A percentile compares a stretch with the other conserved stretches of the same genome.
Conservation (phyloP, 2,888 invertebrate genomes). For the Pasiphila rectangulata region DNA sequence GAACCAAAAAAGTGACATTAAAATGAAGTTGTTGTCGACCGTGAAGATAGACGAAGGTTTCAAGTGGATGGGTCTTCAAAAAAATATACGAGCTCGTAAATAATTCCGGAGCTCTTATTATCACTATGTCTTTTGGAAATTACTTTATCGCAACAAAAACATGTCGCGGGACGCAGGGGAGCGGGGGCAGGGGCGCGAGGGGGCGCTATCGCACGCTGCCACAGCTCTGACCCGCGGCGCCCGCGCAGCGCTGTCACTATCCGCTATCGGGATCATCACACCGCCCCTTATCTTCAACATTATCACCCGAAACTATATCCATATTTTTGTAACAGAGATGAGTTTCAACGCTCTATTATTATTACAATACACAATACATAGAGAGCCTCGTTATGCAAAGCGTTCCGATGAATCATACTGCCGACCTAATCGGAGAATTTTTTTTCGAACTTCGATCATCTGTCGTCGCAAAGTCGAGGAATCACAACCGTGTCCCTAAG, state of each 20-base stretch:
- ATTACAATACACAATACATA: too few species aligned
- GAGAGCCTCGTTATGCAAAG: too few species aligned
- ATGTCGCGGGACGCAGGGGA: too few species aligned
- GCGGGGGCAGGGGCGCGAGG: conserved; percentile 30
- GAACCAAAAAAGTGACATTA: conserved; percentile 48
- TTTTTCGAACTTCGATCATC: too few species aligned
- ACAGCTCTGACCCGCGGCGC: conserved; percentile 33
- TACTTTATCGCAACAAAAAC: conserved; percentile 52
- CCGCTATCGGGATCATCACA: conserved; percentile 39
- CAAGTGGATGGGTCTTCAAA: conserved; percentile 40
- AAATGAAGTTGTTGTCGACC: conserved; percentile 33
- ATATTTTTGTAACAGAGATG: conserved; percentile 18
- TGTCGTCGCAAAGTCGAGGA: too few species aligned
- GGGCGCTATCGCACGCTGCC: background rate
- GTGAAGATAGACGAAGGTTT: conserved; percentile 63
- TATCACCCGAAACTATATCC: conserved; percentile 23
- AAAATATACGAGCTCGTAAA: conserved; percentile 39
- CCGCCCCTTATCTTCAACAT: conserved; percentile 20
- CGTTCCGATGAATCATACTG: too few species aligned
- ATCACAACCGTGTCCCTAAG: too few species aligned
- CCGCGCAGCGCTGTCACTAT: conserved; percentile 38
- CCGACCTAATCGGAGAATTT: too few species aligned
- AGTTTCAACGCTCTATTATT: conserved; percentile 4
- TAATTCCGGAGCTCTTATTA: conserved; percentile 49
- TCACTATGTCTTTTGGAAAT: conserved; percentile 46